phyloP scores from a whole-genome alignment of 2,113 vertebrate genomes.

The Petaurus breviceps region DNA sequence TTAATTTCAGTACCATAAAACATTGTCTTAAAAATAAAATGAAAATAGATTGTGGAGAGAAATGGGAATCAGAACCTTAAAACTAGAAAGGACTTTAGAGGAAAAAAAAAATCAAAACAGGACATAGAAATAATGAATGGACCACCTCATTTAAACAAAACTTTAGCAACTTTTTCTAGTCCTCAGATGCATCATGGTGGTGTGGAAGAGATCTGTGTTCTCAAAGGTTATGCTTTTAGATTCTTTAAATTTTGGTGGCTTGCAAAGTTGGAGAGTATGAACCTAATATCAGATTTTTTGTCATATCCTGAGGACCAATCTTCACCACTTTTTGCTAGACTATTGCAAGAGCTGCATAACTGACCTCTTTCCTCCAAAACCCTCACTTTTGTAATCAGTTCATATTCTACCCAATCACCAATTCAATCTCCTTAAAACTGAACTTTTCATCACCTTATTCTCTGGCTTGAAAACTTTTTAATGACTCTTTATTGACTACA shows the following conservation, averaged over 20 bases:
- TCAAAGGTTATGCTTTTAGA: neutral
- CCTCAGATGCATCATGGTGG: neutral
- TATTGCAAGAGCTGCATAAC: too few relatives aligned
- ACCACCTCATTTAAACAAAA: neutral
- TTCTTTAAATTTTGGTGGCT: neutral
- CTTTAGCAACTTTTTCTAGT: neutral
- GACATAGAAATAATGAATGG: neutral
- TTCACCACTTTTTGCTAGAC: too few relatives aligned
- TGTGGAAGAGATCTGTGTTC: neutral
- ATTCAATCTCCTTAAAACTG: too few relatives aligned
- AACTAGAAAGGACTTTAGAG: neutral
- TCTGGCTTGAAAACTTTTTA: too few relatives aligned
- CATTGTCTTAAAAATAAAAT: neutral
- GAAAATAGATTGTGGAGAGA: neutral
- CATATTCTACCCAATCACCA: too few relatives aligned
- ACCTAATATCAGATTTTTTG: neutral
- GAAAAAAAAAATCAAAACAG: neutral
- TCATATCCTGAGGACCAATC: neutral
- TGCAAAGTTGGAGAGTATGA: neutral
- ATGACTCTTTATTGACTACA: too few relatives aligned
- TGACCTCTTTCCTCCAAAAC: too few relatives aligned
- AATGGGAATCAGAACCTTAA: neutral
- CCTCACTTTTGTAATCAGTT: too few relatives aligned
- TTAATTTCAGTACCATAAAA: neutral
- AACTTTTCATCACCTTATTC: too few relatives aligned